Conservation (phyloP, 2,113 vertebrate species). For the Entosphenus tridentatus region DNA sequence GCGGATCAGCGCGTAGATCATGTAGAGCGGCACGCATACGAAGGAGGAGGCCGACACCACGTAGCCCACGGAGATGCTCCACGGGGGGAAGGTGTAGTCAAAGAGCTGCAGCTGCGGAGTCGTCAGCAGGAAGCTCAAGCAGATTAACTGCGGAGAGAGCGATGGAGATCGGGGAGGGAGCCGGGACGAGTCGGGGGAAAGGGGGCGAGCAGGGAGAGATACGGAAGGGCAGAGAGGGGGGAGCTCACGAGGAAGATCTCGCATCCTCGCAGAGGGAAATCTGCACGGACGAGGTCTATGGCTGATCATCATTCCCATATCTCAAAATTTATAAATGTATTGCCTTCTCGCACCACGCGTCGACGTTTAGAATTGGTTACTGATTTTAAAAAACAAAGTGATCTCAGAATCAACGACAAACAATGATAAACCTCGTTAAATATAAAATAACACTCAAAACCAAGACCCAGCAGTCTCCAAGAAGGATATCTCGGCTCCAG, state of each 20-base stretch:
- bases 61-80: conserved; percentile 67
- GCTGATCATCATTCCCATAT: too few species aligned
- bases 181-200: background rate
- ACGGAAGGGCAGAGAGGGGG: conserved; percentile 4
- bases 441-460: too few species aligned
- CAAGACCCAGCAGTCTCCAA: too few species aligned
- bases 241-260: background rate
- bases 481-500: too few species aligned
- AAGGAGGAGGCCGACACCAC: conserved; percentile 77
- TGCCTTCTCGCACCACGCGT: too few species aligned
- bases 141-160: conserved; percentile 47
- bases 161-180: background rate
- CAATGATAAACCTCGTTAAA: too few species aligned
- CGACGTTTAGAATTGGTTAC: too few species aligned
- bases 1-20: conserved; percentile 43
- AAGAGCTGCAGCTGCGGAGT: conserved; percentile 60
- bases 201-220: background rate
- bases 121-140: conserved; percentile 63
- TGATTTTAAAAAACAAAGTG: too few species aligned
- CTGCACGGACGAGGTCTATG: too few species aligned
- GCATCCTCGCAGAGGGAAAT: background rate
- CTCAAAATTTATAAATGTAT: too few species aligned
- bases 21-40: conserved; percentile 68
- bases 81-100: conserved; percentile 53
- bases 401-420: too few species aligned